Evolutionary conservation across 2,888 invertebrate genomes (phyloP).

Genomic region (Spodoptera littoralis): DNA sequence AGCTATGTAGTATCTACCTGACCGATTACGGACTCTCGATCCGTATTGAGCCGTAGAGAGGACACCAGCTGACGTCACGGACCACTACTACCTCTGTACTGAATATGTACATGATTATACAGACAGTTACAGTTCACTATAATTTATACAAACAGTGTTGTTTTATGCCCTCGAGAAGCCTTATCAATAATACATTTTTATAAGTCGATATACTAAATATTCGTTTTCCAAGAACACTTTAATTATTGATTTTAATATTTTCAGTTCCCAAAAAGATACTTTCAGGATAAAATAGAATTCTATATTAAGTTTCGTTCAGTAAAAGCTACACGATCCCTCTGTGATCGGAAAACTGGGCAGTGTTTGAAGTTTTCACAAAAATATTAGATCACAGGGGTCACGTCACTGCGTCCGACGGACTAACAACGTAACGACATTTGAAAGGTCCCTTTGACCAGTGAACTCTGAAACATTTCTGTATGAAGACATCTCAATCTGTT

Average conservation of each 20-base stretch:
- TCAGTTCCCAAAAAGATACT: no score
- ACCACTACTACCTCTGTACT: neutral
- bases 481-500: constrained; percentile 24
- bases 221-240: no score
- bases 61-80: neutral
- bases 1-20: constrained; percentile 11
- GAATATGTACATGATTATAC: no score
- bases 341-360: neutral
- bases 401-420: neutral
- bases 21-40: constrained; percentile 6
- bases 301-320: neutral
- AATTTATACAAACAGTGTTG: no score
- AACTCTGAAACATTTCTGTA: constrained; percentile 9
- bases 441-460: constrained; percentile 12
- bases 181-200: no score
- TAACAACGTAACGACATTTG: constrained; percentile 19
- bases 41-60: constrained; percentile 4
- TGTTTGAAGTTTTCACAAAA: constrained; percentile 13
- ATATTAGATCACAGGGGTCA: constrained; percentile 15
- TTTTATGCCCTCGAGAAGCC: no score
- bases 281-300: no score
- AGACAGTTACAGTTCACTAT: no score
- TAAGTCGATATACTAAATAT: no score
- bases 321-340: neutral
- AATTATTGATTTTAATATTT: no score